Conservation (phyloP, 2,888 invertebrate genomes). For the Caenorhabditis zanzibari region DNA sequence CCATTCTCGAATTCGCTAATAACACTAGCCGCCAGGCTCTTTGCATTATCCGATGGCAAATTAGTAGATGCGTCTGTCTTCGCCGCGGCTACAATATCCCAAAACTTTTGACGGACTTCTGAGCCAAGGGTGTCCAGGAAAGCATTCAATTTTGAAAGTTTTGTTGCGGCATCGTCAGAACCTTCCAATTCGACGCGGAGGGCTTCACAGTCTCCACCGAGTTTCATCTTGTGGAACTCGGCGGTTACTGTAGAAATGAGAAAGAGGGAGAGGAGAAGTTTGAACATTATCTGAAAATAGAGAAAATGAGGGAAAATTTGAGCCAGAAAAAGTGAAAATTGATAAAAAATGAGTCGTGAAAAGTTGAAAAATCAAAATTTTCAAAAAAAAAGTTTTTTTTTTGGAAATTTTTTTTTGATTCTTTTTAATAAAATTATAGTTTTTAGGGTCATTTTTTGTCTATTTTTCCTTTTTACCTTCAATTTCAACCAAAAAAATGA, state of each 20-base stretch:
- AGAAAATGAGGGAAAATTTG: not conserved
- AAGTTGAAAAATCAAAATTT: not conserved
- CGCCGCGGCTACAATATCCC: slow-evolving; percentile 48
- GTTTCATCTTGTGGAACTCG: slow-evolving; percentile 37
- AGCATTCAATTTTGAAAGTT: slow-evolving; percentile 44
- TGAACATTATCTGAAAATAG: slow-evolving; percentile 18
- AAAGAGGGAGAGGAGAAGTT: not conserved
- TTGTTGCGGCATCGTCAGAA: slow-evolving; percentile 38
- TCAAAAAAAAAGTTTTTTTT: too few species aligned
- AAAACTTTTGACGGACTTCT: slow-evolving; percentile 49
- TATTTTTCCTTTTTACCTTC: too few species aligned
- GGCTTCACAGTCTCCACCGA: slow-evolving; percentile 54
- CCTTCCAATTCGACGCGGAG: slow-evolving; percentile 47
- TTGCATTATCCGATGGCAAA: slow-evolving; percentile 47
- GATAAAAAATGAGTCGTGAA: not conserved
- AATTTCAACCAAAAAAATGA: too few species aligned
- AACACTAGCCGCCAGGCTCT: slow-evolving; percentile 26
- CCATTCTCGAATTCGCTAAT: slow-evolving; percentile 55
- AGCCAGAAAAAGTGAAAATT: not conserved
- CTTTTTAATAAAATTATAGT: not conserved
- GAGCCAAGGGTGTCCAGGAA: slow-evolving; percentile 52
- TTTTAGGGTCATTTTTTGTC: too few species aligned
- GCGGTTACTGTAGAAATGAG: not conserved
- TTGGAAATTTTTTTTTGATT: too few species aligned
- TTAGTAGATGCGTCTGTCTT: slow-evolving; percentile 56